Percentiles rank a stretch among this genome's conserved stretches.
Evolutionary conservation across 2,113 vertebrate genomes (phyloP).

Genomic region (Sander lucioperca): DNA sequence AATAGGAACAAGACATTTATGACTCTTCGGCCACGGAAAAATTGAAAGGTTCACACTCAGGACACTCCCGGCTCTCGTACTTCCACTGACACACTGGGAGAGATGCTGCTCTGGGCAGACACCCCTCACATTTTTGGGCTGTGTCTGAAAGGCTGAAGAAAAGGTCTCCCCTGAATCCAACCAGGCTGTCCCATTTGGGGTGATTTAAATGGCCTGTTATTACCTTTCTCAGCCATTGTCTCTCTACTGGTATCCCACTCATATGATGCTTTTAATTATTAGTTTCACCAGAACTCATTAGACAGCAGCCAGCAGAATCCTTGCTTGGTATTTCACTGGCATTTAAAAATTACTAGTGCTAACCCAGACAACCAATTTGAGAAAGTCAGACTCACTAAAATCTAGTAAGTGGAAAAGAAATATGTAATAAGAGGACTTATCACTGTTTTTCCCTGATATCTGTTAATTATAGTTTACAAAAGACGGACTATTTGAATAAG

Average conservation of each 20-base stretch:
- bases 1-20: constrained; percentile 88
- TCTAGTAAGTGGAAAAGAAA: background rate
- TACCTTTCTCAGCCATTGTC: constrained; percentile 78
- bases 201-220: constrained; percentile 86
- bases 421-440: background rate
- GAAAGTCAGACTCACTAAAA: background rate
- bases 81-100: constrained; percentile 68
- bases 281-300: constrained; percentile 54
- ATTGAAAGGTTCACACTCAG: constrained; percentile 73
- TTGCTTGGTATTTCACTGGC: constrained; percentile 39
- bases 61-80: constrained; percentile 60
- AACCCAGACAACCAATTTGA: constrained; percentile 63
- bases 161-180: constrained; percentile 70
- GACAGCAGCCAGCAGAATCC: constrained; percentile 59
- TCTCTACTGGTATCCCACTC: constrained; percentile 56
- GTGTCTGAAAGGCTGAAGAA: constrained; percentile 69
- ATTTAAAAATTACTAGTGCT: constrained; percentile 55
- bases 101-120: constrained; percentile 60
- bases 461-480: background rate
- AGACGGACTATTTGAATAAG: background rate
- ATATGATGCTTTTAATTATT: constrained; percentile 73
- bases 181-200: constrained; percentile 78
- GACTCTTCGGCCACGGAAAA: constrained; percentile 75
- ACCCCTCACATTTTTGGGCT: constrained; percentile 69
- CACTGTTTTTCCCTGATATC: background rate